Evolutionary conservation across 2,797 vertebrate genomes (phyloP), one percentile per base, ranked within the genome.

Genomic region (Acipenser oxyrinchus): DNA sequence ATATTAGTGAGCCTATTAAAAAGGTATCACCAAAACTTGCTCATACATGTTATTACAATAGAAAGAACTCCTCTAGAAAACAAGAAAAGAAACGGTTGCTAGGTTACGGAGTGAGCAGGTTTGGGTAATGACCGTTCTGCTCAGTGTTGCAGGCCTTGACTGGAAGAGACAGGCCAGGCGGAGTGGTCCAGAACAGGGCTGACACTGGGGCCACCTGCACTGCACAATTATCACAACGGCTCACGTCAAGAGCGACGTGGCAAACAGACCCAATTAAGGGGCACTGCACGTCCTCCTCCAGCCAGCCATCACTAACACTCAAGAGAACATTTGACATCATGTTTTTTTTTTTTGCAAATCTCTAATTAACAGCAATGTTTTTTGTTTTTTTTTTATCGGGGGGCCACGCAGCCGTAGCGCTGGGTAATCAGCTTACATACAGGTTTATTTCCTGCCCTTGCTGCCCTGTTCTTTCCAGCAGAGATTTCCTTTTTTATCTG

Each of bases 291-390:
- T 80, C 83, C 83, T 84, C 82, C 84, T 88, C 81, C 88, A 89
- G 82, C 88, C 89, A 88, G 86, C 88, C 91, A 82, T 90, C 90
- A 90, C 89, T 90, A 89, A 91, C 90, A 88, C 90, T 87, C 82
- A 60, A 55, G 83, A 84, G 85, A 82, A 84, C 83, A 85, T 71
- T 74, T 91, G 89, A 93, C 90, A 91, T 91, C 85, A 83, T 83
- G 84, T 82, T 79, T 81, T 80, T 83, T 86, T 79, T 82, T 82
- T 78, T 74, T 76, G 76, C 80, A 82, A 63, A 87, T 79, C 85
- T 82, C 89, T 91, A 85, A 86, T 92, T 90, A 92, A 88, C 81
- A 84, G 72, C 74, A 76, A 81, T 82, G 85, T 85, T 3, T 37
- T 37, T 1, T n/a, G n/a, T n/a, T 37, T 37, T 23, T 37, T 37